These are phyloP conservation scores for Rhincodon typus DNA, from an alignment of 2,797 vertebrate species.

Conservation along the genomic window DNA sequence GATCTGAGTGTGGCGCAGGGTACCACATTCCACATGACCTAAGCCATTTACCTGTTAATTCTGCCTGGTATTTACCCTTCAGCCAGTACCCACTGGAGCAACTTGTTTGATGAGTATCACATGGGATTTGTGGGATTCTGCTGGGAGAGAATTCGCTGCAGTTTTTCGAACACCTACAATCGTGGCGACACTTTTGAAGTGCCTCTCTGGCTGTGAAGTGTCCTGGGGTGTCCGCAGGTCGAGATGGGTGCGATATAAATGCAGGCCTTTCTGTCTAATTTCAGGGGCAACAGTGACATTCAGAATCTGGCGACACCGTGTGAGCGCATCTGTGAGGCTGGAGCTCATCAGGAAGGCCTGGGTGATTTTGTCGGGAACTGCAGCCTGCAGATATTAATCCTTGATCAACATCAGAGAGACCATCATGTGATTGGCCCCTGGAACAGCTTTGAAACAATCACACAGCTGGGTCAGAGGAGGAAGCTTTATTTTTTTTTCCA, in stretches of 20 bases:
- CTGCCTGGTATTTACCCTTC: background rate
- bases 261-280: background rate
- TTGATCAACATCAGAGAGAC: constrained; percentile 5
- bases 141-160: background rate
- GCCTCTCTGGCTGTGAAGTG: background rate
- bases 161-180: background rate
- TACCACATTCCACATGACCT: background rate
- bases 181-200: background rate
- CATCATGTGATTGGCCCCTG: background rate
- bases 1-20: background rate
- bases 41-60: background rate
- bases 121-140: background rate
- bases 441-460: constrained; percentile 13
- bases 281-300: background rate
- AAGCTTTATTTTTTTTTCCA: constrained; percentile 27
- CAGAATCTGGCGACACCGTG: background rate
- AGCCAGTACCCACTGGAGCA: background rate
- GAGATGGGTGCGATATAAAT: background rate
- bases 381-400: constrained; percentile 3
- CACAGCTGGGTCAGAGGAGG: constrained; percentile 18
- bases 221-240: background rate
- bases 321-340: background rate
- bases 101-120: background rate
- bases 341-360: background rate
- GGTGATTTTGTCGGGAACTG: background rate